phyloP scores from a whole-genome alignment of 2,888 invertebrate species.

The Drosophila gaucha region DNA sequence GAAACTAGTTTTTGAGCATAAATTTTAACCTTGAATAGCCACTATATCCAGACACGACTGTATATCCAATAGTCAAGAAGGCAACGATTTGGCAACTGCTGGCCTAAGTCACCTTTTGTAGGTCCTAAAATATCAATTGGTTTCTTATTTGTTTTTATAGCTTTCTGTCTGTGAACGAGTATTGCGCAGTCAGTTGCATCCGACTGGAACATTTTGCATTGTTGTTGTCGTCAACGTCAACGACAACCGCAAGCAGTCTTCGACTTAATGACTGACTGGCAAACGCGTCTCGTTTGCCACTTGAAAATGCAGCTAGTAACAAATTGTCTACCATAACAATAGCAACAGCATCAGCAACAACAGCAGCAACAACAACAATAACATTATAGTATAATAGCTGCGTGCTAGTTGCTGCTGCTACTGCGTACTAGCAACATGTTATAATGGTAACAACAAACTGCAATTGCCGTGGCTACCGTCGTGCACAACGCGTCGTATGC shows the following conservation, averaged over 20 bases:
- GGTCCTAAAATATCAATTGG: not conserved
- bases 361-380: constrained; percentile 19
- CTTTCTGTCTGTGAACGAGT: no score
- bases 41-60: no score
- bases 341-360: constrained; percentile 24
- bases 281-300: constrained; percentile 62
- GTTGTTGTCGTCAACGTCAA: constrained; percentile 7
- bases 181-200: not conserved
- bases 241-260: constrained; percentile 30
- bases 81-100: no score
- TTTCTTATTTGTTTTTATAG: not conserved
- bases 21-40: no score
- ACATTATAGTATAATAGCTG: constrained; percentile 12
- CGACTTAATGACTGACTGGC: constrained; percentile 57
- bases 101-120: no score
- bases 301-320: constrained; percentile 67
- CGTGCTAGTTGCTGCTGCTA: constrained; percentile 9
- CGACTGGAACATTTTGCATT: not conserved
- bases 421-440: constrained; percentile 37
- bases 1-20: no score
- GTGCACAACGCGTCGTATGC: constrained; percentile 58
- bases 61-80: no score
- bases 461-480: constrained; percentile 51
- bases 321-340: constrained; percentile 53
- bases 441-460: constrained; percentile 48